Percentiles rank a stretch among this genome's conserved stretches.
Evolutionary conservation across 1,140 invertebrate species (phyloP).

Genomic region (Meloidogyne exigua): DNA sequence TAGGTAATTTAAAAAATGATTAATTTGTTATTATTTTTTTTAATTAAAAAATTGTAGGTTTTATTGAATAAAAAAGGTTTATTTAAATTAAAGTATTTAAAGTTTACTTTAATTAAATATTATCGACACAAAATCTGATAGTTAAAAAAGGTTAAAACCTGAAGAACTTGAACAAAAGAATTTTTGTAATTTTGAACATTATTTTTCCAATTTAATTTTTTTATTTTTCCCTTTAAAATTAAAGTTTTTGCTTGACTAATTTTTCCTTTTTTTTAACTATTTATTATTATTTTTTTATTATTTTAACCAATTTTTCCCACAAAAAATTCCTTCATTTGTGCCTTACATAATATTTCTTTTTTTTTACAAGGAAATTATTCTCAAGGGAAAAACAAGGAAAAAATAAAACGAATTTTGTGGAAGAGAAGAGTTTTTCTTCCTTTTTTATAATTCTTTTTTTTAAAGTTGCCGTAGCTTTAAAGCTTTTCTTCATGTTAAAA

Average conservation of each 20-base stretch:
- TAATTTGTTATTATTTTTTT: too few species aligned
- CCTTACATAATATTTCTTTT: constrained; percentile 3
- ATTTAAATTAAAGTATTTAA: too few species aligned
- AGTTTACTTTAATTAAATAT: not conserved
- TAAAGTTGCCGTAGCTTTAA: not conserved
- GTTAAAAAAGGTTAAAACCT: too few species aligned
- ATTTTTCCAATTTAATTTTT: too few species aligned
- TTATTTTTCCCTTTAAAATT: too few species aligned
- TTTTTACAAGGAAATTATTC: not conserved
- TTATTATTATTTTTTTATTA: constrained; percentile 7
- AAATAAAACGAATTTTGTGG: not conserved
- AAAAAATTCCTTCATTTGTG: not conserved
- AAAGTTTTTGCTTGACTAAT: too few species aligned
- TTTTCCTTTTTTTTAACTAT: not conserved
- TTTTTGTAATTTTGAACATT: too few species aligned
- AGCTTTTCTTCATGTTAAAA: not conserved
- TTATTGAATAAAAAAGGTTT: too few species aligned
- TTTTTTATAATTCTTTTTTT: not conserved
- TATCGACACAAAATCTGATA: too few species aligned
- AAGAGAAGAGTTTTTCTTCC: not conserved
- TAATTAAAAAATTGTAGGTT: too few species aligned
- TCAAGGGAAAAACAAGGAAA: not conserved
- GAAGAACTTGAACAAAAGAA: too few species aligned
- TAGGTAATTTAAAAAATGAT: too few species aligned
- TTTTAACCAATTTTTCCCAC: not conserved